phyloP scores from a whole-genome alignment of 2,888 invertebrate genomes.

The Lycocerus yunnanus region DNA sequence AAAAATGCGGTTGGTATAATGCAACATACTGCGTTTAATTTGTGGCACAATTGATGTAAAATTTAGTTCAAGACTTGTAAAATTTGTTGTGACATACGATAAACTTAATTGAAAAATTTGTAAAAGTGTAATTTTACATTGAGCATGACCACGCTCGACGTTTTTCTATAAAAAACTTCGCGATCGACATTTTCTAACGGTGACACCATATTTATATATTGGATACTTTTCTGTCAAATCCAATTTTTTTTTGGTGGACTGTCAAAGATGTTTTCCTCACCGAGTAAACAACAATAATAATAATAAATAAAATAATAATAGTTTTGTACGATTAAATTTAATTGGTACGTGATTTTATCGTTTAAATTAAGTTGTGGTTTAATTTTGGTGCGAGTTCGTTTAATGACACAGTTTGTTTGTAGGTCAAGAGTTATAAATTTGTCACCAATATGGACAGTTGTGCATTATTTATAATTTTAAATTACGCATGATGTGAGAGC shows the following conservation, averaged over 20 bases:
- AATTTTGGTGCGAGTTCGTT: background rate
- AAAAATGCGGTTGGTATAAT: conserved; percentile 33
- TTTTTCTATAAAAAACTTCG: background rate
- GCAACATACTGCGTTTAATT: conserved; percentile 46
- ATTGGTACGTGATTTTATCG: background rate
- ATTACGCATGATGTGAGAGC: conserved; percentile 32
- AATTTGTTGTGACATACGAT: conserved; percentile 1
- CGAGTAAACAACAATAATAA: conserved; percentile 21
- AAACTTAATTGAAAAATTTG: background rate
- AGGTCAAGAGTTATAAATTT: conserved; percentile 46
- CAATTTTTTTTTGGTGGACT: conserved; percentile 41
- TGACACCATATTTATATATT: conserved; percentile 47
- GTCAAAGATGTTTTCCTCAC: conserved; percentile 43
- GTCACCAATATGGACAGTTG: conserved; percentile 50
- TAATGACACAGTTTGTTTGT: conserved; percentile 38
- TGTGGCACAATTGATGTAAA: conserved; percentile 44
- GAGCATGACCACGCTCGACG: background rate
- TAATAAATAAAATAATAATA: conserved; percentile 52
- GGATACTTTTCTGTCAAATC: conserved; percentile 46
- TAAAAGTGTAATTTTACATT: background rate
- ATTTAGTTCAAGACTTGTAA: conserved; percentile 12
- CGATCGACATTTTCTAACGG: conserved; percentile 10
- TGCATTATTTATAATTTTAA: conserved; percentile 31
- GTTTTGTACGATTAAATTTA: conserved; percentile 29
- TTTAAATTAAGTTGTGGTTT: background rate